Evolutionary conservation across 2,888 invertebrate species (phyloP), one percentile per base, ranked within the genome.

Genomic region (Bimastos eiseni): DNA sequence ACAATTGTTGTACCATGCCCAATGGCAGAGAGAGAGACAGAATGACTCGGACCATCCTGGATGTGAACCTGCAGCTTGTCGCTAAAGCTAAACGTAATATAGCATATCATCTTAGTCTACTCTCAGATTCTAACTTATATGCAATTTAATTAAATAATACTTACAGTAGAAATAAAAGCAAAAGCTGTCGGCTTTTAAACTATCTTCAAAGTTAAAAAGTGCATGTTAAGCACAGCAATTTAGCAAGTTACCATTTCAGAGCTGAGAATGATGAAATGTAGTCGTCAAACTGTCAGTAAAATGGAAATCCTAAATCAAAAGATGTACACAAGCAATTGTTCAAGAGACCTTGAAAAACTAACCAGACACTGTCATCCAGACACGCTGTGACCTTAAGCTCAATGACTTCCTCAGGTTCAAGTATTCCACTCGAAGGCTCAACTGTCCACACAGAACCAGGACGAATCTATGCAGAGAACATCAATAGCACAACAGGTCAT

Each of bases 1-100:
- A 96, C 93, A 91, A 97, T 96, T 92, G 96, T 96, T 0, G 96
- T 96, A 6, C 97, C 97, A 88, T 96, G 95, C 30, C 97, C 97
- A 91, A 96, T 96, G 0, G 96, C 97, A 41, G 95, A 95, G 83
- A 97, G 93, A 13, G 96, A 95, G 33, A 96, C 94, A 13, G 93
- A 93, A 36, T 95, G 94, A 4, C 95, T 94, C 49, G 95, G 95
- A 90, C 96, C 95, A 92, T 96, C 95, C 55, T 94, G 89, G 90
- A 95, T 94, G 91, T 94, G 93, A 44, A 95, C 93, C 92, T 94
- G 93, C 15, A 95, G 92, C 91, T 94, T 94, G 92, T 95, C 95
- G 90, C 94, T 94, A 92, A 95, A 95, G 92, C 37, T 92, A 91
- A 90, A 90, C 17, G 17, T 0, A 33, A 88, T 33, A 89, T 19